Evolutionary conservation across 1,140 invertebrate species (phyloP), one percentile per base, ranked within the genome.

Genomic region (Cyclargus thomasi): DNA sequence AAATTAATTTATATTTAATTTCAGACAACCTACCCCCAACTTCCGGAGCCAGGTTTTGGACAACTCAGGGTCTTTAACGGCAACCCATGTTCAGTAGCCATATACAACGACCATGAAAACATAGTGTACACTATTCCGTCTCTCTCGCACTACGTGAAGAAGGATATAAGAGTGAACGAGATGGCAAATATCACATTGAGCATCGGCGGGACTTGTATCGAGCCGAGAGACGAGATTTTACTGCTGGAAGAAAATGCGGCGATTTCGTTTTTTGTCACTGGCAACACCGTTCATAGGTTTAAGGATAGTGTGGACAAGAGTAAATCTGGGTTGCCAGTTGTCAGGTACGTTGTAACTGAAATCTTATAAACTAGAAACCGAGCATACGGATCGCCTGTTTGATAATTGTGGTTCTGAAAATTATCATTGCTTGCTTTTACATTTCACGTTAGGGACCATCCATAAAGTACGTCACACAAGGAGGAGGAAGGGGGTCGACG

Each of bases 61-160:
- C 95, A 96, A 82, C 65, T 97, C 39, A 91, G 95, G 67, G 88
- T 97, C 67, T 95, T 94, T 73, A 97, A 97, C 80, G 88, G 91
- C 1, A 82, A 93, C 67, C 80, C 79, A 1, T 88, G 85, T 47
- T 72, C 77, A 7, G 65, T 87, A 10, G 77, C 79, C 6, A 68
- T 89, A 57, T 67, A 80, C 2, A 79, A 76, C 57, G 65, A 77
- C 7, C 64, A 70, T 16, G 68, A 78, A 14, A 77, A 80, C 29
- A 79, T 81, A 14, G 71, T 76, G 8, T 80, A 82, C 20, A 79
- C 72, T 0, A 77, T 89, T 35, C 76, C 78, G 0, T 64, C 83
- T 71, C 77, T 80, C 1, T 79, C 79, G 10, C 67, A 71, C 62
- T 84, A 77, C 62, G 68, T 75, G 0, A 80, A 83, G 63, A 80